Conservation (phyloP, 2,113 vertebrate species). For the Clarias gariepinus region DNA sequence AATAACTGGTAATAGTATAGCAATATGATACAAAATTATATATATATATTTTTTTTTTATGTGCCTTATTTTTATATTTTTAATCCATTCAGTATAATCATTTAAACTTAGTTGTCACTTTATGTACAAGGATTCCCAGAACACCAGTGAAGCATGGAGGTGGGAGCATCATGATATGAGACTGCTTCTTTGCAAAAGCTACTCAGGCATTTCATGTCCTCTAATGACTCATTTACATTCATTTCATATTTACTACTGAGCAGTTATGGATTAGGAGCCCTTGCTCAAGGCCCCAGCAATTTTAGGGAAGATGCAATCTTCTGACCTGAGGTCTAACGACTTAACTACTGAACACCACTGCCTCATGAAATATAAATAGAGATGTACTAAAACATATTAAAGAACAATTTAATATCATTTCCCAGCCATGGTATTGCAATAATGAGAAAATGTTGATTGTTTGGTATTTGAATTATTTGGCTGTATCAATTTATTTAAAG, state of each 20-base stretch:
- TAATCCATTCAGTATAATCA: not conserved
- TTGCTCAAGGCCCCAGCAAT: too few species aligned
- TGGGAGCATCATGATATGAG: not conserved
- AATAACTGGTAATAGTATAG: not conserved
- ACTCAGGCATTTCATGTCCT: not conserved
- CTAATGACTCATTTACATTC: not conserved
- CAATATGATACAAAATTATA: not conserved
- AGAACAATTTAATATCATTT: not conserved
- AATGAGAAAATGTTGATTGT: not conserved
- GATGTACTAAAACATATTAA: not conserved
- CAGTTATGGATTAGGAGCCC: too few species aligned
- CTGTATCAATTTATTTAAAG: not conserved
- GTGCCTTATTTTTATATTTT: not conserved
- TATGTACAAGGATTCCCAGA: not conserved
- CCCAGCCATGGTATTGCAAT: not conserved
- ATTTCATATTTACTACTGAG: too few species aligned
- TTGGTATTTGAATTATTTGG: not conserved
- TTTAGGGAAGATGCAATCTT: too few species aligned
- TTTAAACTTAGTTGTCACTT: not conserved
- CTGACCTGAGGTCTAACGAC: too few species aligned
- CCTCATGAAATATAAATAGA: not conserved
- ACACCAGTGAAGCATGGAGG: not conserved
- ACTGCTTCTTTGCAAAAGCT: not conserved
- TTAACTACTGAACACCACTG: too few species aligned
- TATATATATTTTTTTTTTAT: not conserved